These are phyloP conservation scores for Eupithecia subumbrata DNA, from an alignment of 2,888 invertebrate species.

Conservation along the genomic window DNA sequence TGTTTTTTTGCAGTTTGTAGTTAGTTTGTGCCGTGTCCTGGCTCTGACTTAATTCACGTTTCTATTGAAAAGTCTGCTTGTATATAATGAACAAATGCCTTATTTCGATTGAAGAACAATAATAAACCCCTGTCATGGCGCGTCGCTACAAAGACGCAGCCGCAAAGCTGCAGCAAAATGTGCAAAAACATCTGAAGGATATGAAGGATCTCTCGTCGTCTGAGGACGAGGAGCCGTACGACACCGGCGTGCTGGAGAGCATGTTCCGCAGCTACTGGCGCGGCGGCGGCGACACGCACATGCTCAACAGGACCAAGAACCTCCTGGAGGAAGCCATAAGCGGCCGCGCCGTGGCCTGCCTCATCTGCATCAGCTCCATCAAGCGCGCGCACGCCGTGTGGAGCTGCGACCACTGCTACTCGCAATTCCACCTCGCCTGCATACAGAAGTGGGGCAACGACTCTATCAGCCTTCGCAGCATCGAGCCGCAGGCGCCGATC, in stretches of 20 bases:
- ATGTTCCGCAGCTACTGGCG: conserved; percentile 73
- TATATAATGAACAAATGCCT: background rate
- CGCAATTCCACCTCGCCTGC: conserved; percentile 93
- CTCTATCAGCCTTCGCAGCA: conserved; percentile 87
- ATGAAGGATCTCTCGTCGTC: conserved; percentile 77
- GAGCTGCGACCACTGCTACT: conserved; percentile 93
- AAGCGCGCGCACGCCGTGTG: conserved; percentile 93
- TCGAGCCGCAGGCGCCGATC: conserved; percentile 81
- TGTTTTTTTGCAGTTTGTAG: too few relatives aligned
- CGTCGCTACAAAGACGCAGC: conserved; percentile 75
- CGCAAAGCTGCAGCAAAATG: conserved; percentile 75
- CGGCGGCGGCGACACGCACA: conserved; percentile 71
- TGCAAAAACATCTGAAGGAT: conserved; percentile 74
- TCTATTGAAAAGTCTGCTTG: background rate
- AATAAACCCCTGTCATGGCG: conserved; percentile 59
- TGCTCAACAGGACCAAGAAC: conserved; percentile 85
- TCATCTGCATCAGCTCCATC: conserved; percentile 95
- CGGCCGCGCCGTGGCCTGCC: conserved; percentile 92
- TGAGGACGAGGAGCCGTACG: conserved; percentile 77
- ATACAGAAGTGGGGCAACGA: conserved; percentile 97
- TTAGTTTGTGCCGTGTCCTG: background rate
- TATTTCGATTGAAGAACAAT: background rate
- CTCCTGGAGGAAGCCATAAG: conserved; percentile 91
- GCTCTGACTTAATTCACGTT: background rate
- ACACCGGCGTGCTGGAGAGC: conserved; percentile 68